phyloP scores from a whole-genome alignment of 2,113 vertebrate species.

The Herpailurus yagouaroundi region DNA sequence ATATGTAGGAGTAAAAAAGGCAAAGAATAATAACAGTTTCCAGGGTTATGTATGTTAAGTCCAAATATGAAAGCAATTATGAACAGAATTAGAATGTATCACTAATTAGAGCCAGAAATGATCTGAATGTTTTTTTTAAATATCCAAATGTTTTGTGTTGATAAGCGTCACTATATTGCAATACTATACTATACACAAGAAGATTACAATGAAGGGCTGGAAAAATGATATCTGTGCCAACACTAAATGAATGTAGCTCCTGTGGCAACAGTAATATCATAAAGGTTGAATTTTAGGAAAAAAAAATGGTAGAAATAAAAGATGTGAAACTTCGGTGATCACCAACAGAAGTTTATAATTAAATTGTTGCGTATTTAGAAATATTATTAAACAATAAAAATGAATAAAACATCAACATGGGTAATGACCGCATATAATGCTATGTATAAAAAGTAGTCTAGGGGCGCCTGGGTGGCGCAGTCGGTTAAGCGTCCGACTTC shows the following conservation, averaged over 20 bases:
- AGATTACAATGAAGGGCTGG: background rate
- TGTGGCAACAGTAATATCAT: background rate
- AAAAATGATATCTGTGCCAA: background rate
- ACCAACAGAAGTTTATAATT: background rate
- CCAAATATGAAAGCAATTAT: background rate
- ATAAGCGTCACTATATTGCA: background rate
- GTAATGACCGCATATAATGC: background rate
- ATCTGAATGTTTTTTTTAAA: background rate
- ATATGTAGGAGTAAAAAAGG: background rate
- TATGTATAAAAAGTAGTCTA: background rate
- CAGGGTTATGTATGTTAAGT: background rate
- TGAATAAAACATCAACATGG: background rate
- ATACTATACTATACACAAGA: background rate
- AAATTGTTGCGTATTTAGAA: background rate
- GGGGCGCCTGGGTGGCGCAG: no score
- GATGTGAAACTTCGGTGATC: background rate
- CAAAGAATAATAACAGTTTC: background rate
- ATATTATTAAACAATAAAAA: background rate
- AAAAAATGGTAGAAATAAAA: background rate
- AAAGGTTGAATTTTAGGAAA: background rate
- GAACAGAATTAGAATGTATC: background rate
- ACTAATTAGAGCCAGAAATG: background rate
- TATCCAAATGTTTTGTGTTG: background rate
- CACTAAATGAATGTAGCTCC: background rate
- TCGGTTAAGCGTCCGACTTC: no score